Base-by-base conservation (phyloP, 2,888 invertebrate species). In the Atethmia centrago region DNA sequence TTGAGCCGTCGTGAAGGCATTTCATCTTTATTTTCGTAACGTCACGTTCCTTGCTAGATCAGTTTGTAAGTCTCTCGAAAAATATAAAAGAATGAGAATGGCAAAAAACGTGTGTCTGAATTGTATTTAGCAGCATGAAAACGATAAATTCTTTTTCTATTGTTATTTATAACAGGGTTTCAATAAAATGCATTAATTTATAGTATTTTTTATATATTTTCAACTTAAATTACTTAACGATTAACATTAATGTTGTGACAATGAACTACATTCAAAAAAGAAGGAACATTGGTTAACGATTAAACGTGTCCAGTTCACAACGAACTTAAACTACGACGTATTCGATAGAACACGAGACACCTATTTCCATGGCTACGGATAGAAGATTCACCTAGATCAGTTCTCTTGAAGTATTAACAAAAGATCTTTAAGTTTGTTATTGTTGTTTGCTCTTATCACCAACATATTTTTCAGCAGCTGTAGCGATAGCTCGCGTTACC, bases 221-320 rank as follows among this genome's bases (percentile, higher is more conserved):
- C 0, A 53, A n/a, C 42, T 68, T 82, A 67, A n/a, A 36, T 62
- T 55, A n/a, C 42, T 40, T 42, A 31, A 55, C 21, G 28, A 0
- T n/a, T 42, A 69, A 55, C 16, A 63, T 58, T 5, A 59, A 51
- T 83, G 96, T 96, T 96, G 95, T 93, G 89, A 91, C 78, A 95
- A 92, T 96, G 94, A 95, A 95, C 95, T 72, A 92, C 95, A 91
- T 92, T 92, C 85, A 96, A 95, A 91, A 28, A 51, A 68, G 25
- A 51, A 62, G 47, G 2, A 55, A 69, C 51, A 71, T 80, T 78
- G 66, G 70, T 14, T 53, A 68, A 69, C 25, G 74, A 74, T 94
- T 95, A 90, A 94, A 93, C 91, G 95, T 95, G 95, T 92, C 95
- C 95, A 96, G 94, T 95, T 90, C 91, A 91, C 95, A 96, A 96